Conservation (phyloP, 2,797 vertebrate genomes). For the Urophycis tenuis region DNA sequence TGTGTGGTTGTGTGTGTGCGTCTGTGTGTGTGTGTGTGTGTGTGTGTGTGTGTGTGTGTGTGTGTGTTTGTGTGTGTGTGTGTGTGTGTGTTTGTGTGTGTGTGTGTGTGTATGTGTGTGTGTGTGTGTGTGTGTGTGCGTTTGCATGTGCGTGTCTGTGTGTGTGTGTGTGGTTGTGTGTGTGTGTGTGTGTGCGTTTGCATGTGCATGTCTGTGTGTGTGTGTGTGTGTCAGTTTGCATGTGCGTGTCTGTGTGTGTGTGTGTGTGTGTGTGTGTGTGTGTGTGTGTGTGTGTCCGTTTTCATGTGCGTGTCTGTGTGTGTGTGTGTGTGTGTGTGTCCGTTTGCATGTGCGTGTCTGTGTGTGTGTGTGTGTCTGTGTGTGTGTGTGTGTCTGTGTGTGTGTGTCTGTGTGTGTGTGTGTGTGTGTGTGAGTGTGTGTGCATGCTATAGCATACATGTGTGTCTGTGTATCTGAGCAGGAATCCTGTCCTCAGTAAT, state of each 20-base stretch:
- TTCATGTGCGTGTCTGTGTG: slow-evolving; percentile 4
- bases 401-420: not conserved
- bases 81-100: slow-evolving; percentile 15
- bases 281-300: no score
- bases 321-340: slow-evolving; percentile 6
- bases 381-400: not conserved
- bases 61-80: slow-evolving; percentile 10
- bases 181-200: not conserved
- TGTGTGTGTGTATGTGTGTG: slow-evolving; percentile 8
- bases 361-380: slow-evolving; percentile 4
- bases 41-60: no score
- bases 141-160: not conserved
- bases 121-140: not conserved
- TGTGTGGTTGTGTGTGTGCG: not conserved
- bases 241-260: not conserved
- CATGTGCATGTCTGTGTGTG: not conserved
- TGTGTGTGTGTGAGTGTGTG: not conserved
- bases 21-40: not conserved
- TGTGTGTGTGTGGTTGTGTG: not conserved
- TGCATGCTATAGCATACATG: not conserved
- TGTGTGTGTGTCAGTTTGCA: not conserved
- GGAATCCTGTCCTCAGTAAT: no score
- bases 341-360: slow-evolving; percentile 13
- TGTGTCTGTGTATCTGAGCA: not conserved
- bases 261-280: not conserved